phyloP scores from a whole-genome alignment of 2,888 invertebrate species.

The Aplocera efformata region DNA sequence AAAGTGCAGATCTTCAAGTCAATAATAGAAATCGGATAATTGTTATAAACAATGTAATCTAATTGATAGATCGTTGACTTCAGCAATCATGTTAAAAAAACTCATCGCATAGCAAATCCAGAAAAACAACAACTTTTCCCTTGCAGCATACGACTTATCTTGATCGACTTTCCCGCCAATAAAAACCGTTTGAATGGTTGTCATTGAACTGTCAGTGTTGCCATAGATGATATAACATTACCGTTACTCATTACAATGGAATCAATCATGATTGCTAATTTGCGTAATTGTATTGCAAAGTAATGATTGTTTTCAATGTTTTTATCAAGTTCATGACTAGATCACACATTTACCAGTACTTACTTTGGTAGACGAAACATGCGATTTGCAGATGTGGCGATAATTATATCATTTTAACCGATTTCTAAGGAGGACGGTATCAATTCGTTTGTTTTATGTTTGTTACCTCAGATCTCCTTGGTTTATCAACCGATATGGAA shows the following conservation, averaged over 20 bases:
- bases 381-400: slow-evolving; percentile 21
- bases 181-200: slow-evolving; percentile 23
- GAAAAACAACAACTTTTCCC: slow-evolving; percentile 33
- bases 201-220: slow-evolving; percentile 25
- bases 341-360: not conserved
- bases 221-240: slow-evolving; percentile 8
- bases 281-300: slow-evolving; percentile 14
- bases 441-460: no score
- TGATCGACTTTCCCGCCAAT: slow-evolving; percentile 40
- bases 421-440: no score
- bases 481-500: no score
- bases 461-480: no score
- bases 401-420: slow-evolving; percentile 17
- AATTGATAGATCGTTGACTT: slow-evolving; percentile 18
- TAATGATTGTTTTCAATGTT: slow-evolving; percentile 8
- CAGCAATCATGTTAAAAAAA: slow-evolving; percentile 28
- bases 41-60: slow-evolving; percentile 5
- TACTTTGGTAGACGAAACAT: slow-evolving; percentile 10
- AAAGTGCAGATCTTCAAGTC: no score
- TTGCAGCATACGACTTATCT: slow-evolving; percentile 39
- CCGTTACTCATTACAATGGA: slow-evolving; percentile 14
- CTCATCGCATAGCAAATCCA: slow-evolving; percentile 30
- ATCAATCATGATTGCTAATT: slow-evolving; percentile 23
- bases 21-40: not conserved
- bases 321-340: slow-evolving; percentile 7